Percentiles rank a stretch among this genome's conserved stretches.
Conservation (phyloP, 2,113 vertebrate genomes). For the Nicator chloris region DNA sequence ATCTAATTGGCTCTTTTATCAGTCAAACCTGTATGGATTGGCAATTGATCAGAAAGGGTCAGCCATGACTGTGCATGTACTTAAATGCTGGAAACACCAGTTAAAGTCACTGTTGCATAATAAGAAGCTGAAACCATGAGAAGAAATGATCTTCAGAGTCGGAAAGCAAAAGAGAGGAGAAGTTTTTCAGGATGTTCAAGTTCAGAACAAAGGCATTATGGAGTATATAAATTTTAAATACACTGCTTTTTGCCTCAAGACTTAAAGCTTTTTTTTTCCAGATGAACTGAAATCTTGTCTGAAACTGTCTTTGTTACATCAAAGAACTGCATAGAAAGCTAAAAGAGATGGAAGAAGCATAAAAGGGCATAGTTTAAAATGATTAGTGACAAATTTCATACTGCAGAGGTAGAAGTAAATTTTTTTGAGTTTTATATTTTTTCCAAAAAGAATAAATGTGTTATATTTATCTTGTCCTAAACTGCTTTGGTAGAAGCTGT, state of each 20-base stretch:
- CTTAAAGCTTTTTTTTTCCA: constrained; percentile 83
- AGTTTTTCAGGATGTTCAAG: constrained; percentile 92
- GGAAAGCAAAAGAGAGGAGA: constrained; percentile 74
- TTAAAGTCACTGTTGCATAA: constrained; percentile 73
- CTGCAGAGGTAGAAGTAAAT: constrained; percentile 80
- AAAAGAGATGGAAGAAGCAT: constrained; percentile 89
- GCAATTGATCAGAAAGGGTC: constrained; percentile 84
- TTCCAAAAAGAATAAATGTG: constrained; percentile 43
- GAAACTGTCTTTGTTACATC: constrained; percentile 96
- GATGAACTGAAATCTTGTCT: constrained; percentile 92
- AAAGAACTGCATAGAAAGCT: constrained; percentile 89
- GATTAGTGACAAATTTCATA: constrained; percentile 98
- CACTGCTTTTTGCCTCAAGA: constrained; percentile 92
- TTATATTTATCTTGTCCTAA: constrained; percentile 62
- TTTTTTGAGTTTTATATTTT: constrained; percentile 73
- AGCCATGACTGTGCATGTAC: constrained; percentile 85
- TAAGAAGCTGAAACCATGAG: constrained; percentile 71
- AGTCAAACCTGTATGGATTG: constrained; percentile 86
- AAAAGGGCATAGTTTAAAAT: constrained; percentile 99
- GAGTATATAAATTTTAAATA: constrained; percentile 99
- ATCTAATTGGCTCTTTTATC: constrained; percentile 89
- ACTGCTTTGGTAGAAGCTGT: background rate
- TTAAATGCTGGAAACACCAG: constrained; percentile 80
- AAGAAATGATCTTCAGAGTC: constrained; percentile 68
- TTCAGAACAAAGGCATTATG: constrained; percentile 99